A percentile compares a stretch with the other conserved stretches of the same genome.
Evolutionary conservation across 2,797 vertebrate species (phyloP).

Genomic region (Emydoidea blandingii): DNA sequence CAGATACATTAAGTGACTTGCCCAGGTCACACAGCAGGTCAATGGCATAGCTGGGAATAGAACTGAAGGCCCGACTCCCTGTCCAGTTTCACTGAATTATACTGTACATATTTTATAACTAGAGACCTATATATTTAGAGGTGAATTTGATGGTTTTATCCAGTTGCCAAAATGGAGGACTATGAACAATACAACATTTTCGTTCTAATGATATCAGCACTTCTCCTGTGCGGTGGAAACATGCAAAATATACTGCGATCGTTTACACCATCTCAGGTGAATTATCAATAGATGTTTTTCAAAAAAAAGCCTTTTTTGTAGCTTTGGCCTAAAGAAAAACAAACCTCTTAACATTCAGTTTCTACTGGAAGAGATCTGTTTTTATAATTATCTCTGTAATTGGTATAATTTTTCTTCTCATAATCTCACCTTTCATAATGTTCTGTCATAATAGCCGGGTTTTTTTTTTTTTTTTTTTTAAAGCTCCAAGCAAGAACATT

Average conservation of each 20-base stretch:
- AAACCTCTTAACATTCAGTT: neutral
- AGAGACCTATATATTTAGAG: neutral
- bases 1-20: neutral
- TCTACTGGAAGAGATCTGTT: neutral
- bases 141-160: neutral
- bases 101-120: neutral
- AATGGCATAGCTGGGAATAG: neutral
- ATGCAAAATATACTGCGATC: neutral
- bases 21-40: neutral
- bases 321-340: neutral
- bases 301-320: neutral
- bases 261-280: neutral
- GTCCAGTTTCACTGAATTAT: neutral
- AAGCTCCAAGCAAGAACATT: neutral
- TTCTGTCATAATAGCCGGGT: neutral
- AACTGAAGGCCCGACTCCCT: neutral
- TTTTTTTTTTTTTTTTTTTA: neutral
- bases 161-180: conserved; percentile 11
- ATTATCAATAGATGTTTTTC: neutral
- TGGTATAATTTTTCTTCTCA: conserved; percentile 15
- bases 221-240: neutral
- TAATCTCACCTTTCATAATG: conserved; percentile 34
- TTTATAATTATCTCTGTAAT: conserved; percentile 19
- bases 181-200: neutral
- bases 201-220: neutral